Base-by-base conservation (phyloP, 2,888 invertebrate species). In the Hofmannophila pseudospretella region DNA sequence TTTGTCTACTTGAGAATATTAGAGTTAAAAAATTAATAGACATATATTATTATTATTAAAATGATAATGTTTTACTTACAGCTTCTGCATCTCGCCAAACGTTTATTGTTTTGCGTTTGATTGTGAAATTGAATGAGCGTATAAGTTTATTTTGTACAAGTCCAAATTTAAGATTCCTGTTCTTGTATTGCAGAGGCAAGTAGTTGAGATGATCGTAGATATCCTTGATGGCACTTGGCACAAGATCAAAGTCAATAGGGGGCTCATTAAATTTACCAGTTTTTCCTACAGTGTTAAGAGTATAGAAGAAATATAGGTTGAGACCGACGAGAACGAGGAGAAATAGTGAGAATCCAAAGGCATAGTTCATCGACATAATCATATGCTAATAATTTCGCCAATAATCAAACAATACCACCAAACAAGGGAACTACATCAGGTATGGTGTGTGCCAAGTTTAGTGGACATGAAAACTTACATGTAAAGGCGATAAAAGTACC, bases 251-350 rank as follows among this genome's bases (percentile, higher is more conserved):
- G 51, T 73, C 77, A 31, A 70, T 52, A 45, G 58, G 56, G 33
- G 68, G 74, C 23, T 71, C 48, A 36, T 59, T 71, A 36, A 68
- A 66, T 23, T 49, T 55, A 9, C 58, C 39, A 22, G 61, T 45
- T 47, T 58, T 73, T 14, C 60, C 55, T 27, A 67, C 58, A 41
- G 67, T 64, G 34, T 70, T 78, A 29, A 85, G 58, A 5, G 65
- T 74, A 47, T 84, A 84, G 51, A 82, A 85, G 47, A 86, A 86
- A 50, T 76, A 86, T 49, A 85, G 67, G 49, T 86, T 85, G 14
- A 85, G 63, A 29, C 54, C 71, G 32, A 86, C 84, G 38, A 86
- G 65, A 38, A 79, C 45, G 26, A 86, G 57, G 26, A 86, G 60
- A 46, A 85, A 80, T 31, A 84, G 44, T 36, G 81, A 84, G 53